Percentiles rank a stretch among this genome's conserved stretches.
phyloP scores from a whole-genome alignment of 2,888 invertebrate species.

The Herminia tarsipennalis region DNA sequence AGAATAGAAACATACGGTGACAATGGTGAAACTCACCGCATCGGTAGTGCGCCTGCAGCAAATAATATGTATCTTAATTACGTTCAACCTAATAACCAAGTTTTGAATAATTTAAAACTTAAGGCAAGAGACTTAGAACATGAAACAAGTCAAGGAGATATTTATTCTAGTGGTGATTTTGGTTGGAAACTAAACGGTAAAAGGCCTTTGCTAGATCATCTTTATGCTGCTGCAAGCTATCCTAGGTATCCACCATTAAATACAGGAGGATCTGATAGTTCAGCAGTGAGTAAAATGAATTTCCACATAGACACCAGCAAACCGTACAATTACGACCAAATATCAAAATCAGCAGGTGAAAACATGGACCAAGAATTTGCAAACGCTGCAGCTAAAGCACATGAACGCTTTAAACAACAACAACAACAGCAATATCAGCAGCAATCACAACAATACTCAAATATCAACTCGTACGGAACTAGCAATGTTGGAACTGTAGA shows the following conservation, averaged over 20 bases:
- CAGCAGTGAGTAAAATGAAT: conserved; percentile 70
- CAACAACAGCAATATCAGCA: conserved; percentile 47
- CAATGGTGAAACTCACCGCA: conserved; percentile 69
- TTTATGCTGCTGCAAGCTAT: conserved; percentile 55
- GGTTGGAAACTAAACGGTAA: conserved; percentile 80
- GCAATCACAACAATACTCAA: conserved; percentile 48
- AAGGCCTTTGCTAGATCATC: conserved; percentile 62
- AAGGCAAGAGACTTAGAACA: conserved; percentile 65
- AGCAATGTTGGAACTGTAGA: conserved; percentile 47
- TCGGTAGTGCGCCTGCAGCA: conserved; percentile 65
- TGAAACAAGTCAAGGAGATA: conserved; percentile 60
- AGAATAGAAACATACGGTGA: conserved; percentile 55
- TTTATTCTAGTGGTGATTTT: conserved; percentile 78
- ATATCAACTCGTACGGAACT: conserved; percentile 38
- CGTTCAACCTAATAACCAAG: conserved; percentile 70
- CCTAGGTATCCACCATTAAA: conserved; percentile 60
- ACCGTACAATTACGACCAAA: conserved; percentile 63
- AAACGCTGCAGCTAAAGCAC: conserved; percentile 76
- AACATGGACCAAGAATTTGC: conserved; percentile 74
- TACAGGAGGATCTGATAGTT: conserved; percentile 54
- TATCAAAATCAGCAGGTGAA: conserved; percentile 67
- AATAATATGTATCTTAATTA: conserved; percentile 75
- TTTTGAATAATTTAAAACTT: conserved; percentile 56
- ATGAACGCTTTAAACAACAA: conserved; percentile 71
- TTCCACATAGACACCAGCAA: conserved; percentile 75